phyloP scores from a whole-genome alignment of 1,140 invertebrate genomes.

The Drosophila ohnishii region DNA sequence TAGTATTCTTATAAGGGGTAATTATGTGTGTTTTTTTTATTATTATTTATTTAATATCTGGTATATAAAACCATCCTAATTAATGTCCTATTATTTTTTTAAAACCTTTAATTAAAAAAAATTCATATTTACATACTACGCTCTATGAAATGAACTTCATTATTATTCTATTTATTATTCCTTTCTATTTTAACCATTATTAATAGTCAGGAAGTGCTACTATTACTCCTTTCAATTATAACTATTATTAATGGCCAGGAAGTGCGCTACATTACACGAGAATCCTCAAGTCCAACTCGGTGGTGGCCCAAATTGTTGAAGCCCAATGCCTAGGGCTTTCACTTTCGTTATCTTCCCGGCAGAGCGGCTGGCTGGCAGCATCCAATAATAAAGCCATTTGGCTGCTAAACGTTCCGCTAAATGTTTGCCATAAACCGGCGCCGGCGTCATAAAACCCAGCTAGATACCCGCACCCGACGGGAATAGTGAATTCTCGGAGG shows the following conservation, averaged over 20 bases:
- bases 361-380: conserved; percentile 34
- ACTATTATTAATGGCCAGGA: not conserved
- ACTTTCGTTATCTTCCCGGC: conserved; percentile 46
- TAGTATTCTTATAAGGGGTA: not conserved
- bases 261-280: not conserved
- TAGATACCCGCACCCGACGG: conserved; percentile 26
- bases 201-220: too few species aligned
- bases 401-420: conserved; percentile 70
- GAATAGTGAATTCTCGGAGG: conserved; percentile 11
- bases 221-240: too few species aligned
- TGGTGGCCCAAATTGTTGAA: conserved; percentile 22
- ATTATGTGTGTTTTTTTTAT: too few species aligned
- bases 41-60: too few species aligned
- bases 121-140: too few species aligned
- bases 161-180: too few species aligned
- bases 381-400: conserved; percentile 76
- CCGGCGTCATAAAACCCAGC: conserved; percentile 57
- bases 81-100: too few species aligned
- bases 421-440: conserved; percentile 74
- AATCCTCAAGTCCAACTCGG: not conserved
- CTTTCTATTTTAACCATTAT: too few species aligned
- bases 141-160: too few species aligned
- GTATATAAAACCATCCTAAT: too few species aligned
- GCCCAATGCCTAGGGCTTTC: conserved; percentile 52
- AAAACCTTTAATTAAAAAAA: too few species aligned